Percentiles rank a stretch among this genome's conserved stretches.
Evolutionary conservation across 2,797 vertebrate species (phyloP).

Genomic region (Apogon talboti): DNA sequence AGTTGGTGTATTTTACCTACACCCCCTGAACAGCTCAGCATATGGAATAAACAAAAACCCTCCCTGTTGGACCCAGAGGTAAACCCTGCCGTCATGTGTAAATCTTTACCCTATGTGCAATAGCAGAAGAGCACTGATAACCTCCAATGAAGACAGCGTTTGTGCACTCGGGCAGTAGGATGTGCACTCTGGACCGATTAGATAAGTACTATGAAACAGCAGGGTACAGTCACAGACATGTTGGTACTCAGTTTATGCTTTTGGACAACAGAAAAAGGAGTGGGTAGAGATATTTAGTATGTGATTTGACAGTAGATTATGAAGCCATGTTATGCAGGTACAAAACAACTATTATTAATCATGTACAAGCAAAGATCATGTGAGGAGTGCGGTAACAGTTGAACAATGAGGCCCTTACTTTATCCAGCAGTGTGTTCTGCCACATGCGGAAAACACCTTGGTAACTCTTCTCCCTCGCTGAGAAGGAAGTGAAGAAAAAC

Average conservation of each 20-base stretch:
- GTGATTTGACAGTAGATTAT: not conserved
- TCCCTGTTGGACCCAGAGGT: not conserved
- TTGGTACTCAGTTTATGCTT: not conserved
- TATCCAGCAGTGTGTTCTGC: slow-evolving; percentile 91
- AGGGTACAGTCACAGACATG: slow-evolving; percentile 36
- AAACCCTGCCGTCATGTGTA: slow-evolving; percentile 23
- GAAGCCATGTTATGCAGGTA: slow-evolving; percentile 1
- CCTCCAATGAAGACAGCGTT: slow-evolving; percentile 11
- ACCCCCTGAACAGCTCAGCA: slow-evolving; percentile 2
- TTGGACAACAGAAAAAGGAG: not conserved
- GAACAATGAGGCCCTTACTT: slow-evolving; percentile 80
- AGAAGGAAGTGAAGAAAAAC: slow-evolving; percentile 95
- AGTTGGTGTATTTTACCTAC: slow-evolving; percentile 7
- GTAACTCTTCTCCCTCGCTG: slow-evolving; percentile 92
- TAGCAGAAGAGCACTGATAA: slow-evolving; percentile 42
- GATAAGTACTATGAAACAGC: slow-evolving; percentile 42
- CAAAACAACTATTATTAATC: not conserved
- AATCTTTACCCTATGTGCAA: slow-evolving; percentile 41
- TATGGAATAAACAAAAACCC: slow-evolving; percentile 10
- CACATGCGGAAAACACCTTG: slow-evolving; percentile 91
- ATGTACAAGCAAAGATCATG: not conserved
- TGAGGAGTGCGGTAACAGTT: not conserved
- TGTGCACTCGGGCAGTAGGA: not conserved
- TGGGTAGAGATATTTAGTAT: not conserved
- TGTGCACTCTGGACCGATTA: slow-evolving; percentile 56